Evolutionary conservation across 2,888 invertebrate species (phyloP), one percentile per base, ranked within the genome.

Genomic region (Cerceris rybyensis): DNA sequence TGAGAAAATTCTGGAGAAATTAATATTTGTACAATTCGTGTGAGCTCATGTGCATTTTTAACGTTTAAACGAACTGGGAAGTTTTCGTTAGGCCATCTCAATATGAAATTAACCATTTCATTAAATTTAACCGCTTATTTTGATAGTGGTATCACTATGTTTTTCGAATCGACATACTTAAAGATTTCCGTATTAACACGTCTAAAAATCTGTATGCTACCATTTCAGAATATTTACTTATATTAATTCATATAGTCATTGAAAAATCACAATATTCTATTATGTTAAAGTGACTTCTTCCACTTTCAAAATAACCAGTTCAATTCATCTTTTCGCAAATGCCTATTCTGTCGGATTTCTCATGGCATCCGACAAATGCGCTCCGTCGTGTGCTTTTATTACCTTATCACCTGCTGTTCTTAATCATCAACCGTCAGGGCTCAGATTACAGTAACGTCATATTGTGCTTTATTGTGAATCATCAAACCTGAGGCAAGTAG

Each of bases 21-120:
- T 71, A 75, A 71, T 50, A 77, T 82, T 83, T 83, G 75, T 83
- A 83, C 82, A 82, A 83, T 83, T 83, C 61, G 72, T 54, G 42
- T 8, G 28, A 57, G 14, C 7, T 14, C 8, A 46, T 41, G 42
- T n/a, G 4, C 28, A 28, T 28, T 28, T 28, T 28, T 2, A 46
- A 46, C 46, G n/a, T 52, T 2, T n/a, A 52, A 16, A 42, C 66
- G 13, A 70, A 41, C 46, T 52, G 50, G 50, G 41, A 17, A 28
- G 16, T 46, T 46, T 5, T 46, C 6, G 17, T 17, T 55, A 55
- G 55, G 55, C 52, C 52, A 52, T n/a, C 52, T n/a, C 50, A n/a
- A n/a, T 4, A 13, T 55, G 28, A 55, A 55, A 55, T 9, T 16
- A 28, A 17, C 17, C 7, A 7, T 17, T 1, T 28, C 2, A 28